Evolutionary conservation across 2,797 vertebrate species (phyloP).

Genomic region (Coilia nasus): DNA sequence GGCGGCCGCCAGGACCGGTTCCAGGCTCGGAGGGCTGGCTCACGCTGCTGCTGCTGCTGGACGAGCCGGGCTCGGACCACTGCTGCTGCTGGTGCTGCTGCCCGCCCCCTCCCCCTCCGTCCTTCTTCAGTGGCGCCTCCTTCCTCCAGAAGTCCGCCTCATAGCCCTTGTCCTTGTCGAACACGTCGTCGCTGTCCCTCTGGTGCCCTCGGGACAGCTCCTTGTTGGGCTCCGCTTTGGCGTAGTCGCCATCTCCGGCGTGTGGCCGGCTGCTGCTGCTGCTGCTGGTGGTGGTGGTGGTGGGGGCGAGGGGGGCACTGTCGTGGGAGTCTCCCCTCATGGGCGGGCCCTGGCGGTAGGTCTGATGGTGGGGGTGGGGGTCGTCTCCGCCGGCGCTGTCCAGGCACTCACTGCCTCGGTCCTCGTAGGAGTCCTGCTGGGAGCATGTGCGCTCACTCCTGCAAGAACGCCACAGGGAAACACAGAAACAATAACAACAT

Average conservation of each 20-base stretch:
- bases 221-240: constrained; percentile 75
- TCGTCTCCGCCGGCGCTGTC: constrained; percentile 67
- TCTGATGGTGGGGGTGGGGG: constrained; percentile 61
- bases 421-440: constrained; percentile 86
- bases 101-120: constrained; percentile 52
- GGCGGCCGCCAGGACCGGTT: constrained; percentile 66
- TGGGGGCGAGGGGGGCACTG: constrained; percentile 70
- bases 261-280: constrained; percentile 68
- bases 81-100: constrained; percentile 63
- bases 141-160: constrained; percentile 83
- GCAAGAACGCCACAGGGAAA: constrained; percentile 40
- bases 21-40: constrained; percentile 80
- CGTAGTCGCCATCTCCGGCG: constrained; percentile 74
- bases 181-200: constrained; percentile 69
- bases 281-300: constrained; percentile 20
- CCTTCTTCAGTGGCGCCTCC: constrained; percentile 77
- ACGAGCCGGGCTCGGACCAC: constrained; percentile 77
- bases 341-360: constrained; percentile 76
- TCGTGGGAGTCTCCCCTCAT: constrained; percentile 77
- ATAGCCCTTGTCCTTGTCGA: constrained; percentile 77
- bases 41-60: constrained; percentile 68
- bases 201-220: constrained; percentile 67
- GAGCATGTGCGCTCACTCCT: constrained; percentile 83
- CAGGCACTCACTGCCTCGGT: constrained; percentile 81
- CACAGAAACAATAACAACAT: constrained; percentile 15